Conservation (phyloP, 2,797 vertebrate species). For the Syncerus caffer region DNA sequence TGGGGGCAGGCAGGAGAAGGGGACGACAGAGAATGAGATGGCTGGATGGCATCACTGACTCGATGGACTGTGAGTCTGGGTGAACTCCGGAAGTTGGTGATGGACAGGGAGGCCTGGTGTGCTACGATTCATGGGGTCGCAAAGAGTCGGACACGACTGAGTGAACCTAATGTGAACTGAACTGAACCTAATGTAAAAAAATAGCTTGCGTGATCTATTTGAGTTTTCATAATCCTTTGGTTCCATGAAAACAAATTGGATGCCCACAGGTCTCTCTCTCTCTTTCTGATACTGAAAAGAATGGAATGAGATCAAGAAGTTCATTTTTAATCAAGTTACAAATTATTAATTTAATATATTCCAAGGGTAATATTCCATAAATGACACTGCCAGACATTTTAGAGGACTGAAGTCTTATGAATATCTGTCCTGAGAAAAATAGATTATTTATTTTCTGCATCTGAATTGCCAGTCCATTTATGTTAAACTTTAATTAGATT, state of each 20-base stretch:
- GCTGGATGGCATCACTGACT: no score
- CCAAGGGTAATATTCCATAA: not conserved
- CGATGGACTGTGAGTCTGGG: no score
- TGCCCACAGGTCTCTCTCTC: not conserved
- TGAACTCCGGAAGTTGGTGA: no score
- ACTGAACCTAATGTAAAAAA: not conserved
- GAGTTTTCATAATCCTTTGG: not conserved
- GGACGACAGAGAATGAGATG: no score
- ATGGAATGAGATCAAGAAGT: not conserved
- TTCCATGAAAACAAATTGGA: not conserved
- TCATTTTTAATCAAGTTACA: constrained; percentile 16
- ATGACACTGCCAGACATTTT: not conserved
- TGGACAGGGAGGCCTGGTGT: no score
- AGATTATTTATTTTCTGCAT: constrained; percentile 21
- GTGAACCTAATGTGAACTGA: not conserved
- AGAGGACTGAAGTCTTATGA: not conserved
- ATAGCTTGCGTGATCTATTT: not conserved
- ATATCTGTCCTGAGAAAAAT: not conserved
- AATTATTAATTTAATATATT: constrained; percentile 13
- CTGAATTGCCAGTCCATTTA: not conserved
- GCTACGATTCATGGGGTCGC: no score
- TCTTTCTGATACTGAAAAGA: not conserved
- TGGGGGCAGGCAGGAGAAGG: no score
- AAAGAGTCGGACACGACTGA: no score
- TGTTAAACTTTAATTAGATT: constrained; percentile 4